Percentiles rank a stretch among this genome's conserved stretches.
These are phyloP conservation scores for Xiphias gladius DNA, from an alignment of 2,113 vertebrate species.

Conservation along the genomic window DNA sequence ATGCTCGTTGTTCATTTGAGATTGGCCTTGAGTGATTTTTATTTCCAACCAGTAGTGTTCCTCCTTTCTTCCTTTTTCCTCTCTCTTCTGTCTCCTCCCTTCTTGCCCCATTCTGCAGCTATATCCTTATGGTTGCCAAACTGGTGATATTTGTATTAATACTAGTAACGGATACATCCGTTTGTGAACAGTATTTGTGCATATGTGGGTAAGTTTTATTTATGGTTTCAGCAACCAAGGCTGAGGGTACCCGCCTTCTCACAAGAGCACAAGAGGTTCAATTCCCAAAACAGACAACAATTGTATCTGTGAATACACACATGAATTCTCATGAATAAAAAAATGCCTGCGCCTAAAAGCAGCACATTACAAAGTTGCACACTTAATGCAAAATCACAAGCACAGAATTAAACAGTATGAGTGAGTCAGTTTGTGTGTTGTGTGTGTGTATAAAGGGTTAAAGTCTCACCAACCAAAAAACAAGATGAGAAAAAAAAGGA, in stretches of 20 bases:
- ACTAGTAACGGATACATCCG: conserved; percentile 5
- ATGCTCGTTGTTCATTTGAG: conserved; percentile 55
- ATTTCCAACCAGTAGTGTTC: conserved; percentile 27
- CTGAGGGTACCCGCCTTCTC: conserved; percentile 9
- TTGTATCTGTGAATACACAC: conserved; percentile 21
- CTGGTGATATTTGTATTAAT: conserved; percentile 46
- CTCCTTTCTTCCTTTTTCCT: background rate
- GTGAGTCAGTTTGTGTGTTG: background rate
- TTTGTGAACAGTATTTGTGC: conserved; percentile 10
- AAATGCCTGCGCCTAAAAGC: conserved; percentile 15
- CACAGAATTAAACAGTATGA: background rate
- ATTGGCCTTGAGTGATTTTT: conserved; percentile 18
- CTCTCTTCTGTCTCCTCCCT: background rate
- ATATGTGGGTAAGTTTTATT: conserved; percentile 8
- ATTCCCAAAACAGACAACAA: conserved; percentile 45
- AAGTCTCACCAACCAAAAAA: background rate
- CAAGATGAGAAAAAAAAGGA: background rate
- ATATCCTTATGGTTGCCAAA: conserved; percentile 43
- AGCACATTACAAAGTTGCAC: background rate
- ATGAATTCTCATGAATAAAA: conserved; percentile 37
- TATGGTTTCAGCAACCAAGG: background rate
- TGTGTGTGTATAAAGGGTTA: background rate
- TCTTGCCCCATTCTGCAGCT: conserved; percentile 12
- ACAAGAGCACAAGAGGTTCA: conserved; percentile 24
- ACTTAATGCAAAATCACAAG: conserved; percentile 3